Percentiles rank a stretch among this genome's conserved stretches.
Evolutionary conservation across 2,113 vertebrate species (phyloP).

Genomic region (Hassar affinis): DNA sequence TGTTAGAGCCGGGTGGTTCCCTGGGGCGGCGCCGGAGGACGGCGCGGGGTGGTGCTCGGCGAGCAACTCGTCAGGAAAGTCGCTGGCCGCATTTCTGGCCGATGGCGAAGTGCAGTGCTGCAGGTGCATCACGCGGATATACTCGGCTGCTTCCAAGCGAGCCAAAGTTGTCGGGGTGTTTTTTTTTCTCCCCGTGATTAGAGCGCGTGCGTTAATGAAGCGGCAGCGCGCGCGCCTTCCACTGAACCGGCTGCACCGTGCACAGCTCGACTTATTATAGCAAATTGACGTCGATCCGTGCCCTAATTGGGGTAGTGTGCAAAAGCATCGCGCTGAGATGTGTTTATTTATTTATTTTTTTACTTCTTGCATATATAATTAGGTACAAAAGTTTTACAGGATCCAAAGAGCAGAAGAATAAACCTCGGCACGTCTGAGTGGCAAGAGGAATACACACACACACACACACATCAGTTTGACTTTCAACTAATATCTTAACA

Average conservation of each 20-base stretch:
- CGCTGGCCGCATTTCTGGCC: conserved; percentile 84
- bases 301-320: conserved; percentile 27
- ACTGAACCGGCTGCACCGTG: not conserved
- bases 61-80: conserved; percentile 79
- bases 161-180: conserved; percentile 46
- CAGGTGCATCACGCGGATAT: conserved; percentile 82
- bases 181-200: not conserved
- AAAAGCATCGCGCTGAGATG: conserved; percentile 7
- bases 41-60: conserved; percentile 80
- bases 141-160: not conserved
- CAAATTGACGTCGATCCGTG: conserved; percentile 33
- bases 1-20: conserved; percentile 85
- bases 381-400: not conserved
- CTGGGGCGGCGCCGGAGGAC: conserved; percentile 82
- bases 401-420: not conserved
- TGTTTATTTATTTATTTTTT: conserved; percentile 16
- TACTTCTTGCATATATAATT: conserved; percentile 1
- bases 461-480: not conserved
- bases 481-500: not conserved
- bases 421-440: not conserved
- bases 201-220: conserved; percentile 7
- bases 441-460: not conserved
- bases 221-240: not conserved
- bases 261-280: conserved; percentile 28
- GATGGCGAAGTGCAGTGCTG: conserved; percentile 82